Conservation (phyloP, 2,113 vertebrate genomes). For the Columbina picui region DNA sequence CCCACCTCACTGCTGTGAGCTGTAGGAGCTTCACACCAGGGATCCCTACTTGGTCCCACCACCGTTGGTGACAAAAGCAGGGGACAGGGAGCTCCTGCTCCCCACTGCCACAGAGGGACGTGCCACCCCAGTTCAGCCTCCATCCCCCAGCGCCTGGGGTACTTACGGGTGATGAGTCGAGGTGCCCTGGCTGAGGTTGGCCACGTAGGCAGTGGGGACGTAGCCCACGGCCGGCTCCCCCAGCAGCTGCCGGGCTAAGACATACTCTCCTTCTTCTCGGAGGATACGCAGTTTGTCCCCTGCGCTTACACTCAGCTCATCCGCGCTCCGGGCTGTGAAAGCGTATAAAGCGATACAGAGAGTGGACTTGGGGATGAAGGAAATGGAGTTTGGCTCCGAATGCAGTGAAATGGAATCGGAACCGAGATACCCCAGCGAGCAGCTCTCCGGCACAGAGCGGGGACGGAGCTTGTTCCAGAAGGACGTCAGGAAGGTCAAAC, state of each 20-base stretch:
- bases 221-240: constrained; percentile 83
- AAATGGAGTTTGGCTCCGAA: neutral
- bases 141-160: neutral
- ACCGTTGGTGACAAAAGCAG: neutral
- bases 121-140: neutral
- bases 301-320: constrained; percentile 84
- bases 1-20: neutral
- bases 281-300: constrained; percentile 88
- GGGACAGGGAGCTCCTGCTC: accelerated
- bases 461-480: constrained; percentile 93
- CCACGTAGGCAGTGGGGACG: constrained; percentile 86
- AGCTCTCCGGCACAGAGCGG: constrained; percentile 42
- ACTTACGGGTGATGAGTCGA: constrained; percentile 87
- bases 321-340: constrained; percentile 84
- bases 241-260: constrained; percentile 84
- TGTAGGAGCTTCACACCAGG: too few species aligned
- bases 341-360: constrained; percentile 84
- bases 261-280: constrained; percentile 84
- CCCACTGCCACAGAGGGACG: neutral
- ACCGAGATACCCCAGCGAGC: constrained; percentile 26
- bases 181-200: constrained; percentile 79
- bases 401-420: constrained; percentile 35
- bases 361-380: constrained; percentile 60
- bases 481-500: constrained; percentile 79
- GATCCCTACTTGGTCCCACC: neutral